Evolutionary conservation across 2,797 vertebrate genomes (phyloP).

Genomic region (Spinus pinus): DNA sequence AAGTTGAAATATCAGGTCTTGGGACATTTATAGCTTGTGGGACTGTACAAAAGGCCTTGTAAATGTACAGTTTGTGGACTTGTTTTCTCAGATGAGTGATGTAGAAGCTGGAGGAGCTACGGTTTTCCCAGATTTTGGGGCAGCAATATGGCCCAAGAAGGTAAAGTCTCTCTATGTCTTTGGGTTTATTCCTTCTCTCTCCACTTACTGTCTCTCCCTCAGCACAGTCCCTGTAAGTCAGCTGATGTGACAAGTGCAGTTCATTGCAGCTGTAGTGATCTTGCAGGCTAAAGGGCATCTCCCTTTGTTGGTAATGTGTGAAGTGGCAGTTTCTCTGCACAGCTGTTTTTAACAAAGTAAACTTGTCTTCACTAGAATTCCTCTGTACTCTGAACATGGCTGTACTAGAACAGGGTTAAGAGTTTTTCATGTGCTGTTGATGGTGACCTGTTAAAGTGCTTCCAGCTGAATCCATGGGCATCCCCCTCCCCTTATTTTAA

Average conservation of each 20-base stretch:
- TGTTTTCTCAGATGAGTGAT: slow-evolving; percentile 90
- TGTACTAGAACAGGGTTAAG: neutral
- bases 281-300: neutral
- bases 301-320: neutral
- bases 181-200: neutral
- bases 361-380: neutral
- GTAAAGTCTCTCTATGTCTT: slow-evolving; percentile 62
- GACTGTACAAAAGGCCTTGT: neutral
- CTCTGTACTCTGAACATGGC: neutral
- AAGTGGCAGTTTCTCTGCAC: neutral
- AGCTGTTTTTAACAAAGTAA: neutral
- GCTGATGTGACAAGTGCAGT: neutral
- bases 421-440: neutral
- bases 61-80: neutral
- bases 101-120: slow-evolving; percentile 96
- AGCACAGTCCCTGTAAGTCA: neutral
- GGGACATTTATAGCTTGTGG: neutral
- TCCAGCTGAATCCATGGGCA: neutral
- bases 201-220: neutral
- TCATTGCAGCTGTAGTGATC: neutral
- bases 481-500: neutral
- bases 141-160: slow-evolving; percentile 91
- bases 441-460: neutral
- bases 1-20: neutral
- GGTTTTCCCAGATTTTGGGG: slow-evolving; percentile 96